These are phyloP conservation scores for Saimiri boliviensis DNA, from an alignment of 2,113 vertebrate genomes.

Conservation along the genomic window DNA sequence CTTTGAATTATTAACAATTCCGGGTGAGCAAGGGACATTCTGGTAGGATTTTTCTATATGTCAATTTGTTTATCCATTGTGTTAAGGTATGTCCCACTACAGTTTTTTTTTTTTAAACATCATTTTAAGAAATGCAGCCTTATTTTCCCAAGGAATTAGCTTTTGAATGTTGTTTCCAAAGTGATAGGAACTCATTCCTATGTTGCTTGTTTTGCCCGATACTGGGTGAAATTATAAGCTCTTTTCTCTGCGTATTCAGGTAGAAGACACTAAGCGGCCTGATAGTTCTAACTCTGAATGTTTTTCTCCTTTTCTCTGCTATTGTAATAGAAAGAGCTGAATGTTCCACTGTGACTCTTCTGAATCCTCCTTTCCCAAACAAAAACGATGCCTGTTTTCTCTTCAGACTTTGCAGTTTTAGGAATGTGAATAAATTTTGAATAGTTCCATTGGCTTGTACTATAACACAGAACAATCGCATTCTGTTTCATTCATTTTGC, in stretches of 20 bases:
- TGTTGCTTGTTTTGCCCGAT: not conserved
- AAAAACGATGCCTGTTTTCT: not conserved
- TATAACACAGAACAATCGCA: not conserved
- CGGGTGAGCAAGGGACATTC: not conserved
- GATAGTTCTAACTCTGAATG: not conserved
- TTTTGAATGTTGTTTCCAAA: not conserved
- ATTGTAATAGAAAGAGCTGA: not conserved
- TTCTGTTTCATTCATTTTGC: not conserved
- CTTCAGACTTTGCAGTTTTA: conserved; percentile 5
- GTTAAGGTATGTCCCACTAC: not conserved
- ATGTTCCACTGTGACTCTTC: not conserved
- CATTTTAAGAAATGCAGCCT: not conserved
- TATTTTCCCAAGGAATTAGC: not conserved
- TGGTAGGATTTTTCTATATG: conserved; percentile 7
- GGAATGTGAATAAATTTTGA: conserved; percentile 21
- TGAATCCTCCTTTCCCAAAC: conserved; percentile 26
- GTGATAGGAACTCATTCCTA: not conserved
- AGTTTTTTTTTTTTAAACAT: not conserved
- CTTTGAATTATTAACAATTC: conserved; percentile 38
- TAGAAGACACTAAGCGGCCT: not conserved
- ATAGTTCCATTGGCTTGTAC: not conserved
- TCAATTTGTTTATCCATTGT: not conserved
- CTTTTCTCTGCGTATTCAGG: not conserved
- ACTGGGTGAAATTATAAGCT: not conserved
- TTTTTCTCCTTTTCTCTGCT: conserved; percentile 33